Evolutionary conservation across 2,888 invertebrate species (phyloP), one percentile per base, ranked within the genome.

Genomic region (Calephelis perditalis): DNA sequence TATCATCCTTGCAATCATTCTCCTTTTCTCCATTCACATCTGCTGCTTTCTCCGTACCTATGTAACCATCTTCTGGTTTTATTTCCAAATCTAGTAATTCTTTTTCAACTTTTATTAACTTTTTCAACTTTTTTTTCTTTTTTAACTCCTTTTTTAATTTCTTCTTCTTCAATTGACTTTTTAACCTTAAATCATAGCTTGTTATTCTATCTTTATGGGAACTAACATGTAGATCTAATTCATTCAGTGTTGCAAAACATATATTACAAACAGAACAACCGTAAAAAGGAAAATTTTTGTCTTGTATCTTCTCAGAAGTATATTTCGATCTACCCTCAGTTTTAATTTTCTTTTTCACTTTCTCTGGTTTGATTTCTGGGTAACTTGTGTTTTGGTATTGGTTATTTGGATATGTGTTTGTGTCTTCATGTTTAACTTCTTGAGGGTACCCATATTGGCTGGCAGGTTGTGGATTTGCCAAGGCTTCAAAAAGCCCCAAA

Each of bases 61-160:
- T 88, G 46, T 85, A 88, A 0, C 88, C 88, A 0, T 87, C 88
- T 70, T 88, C 88, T 0, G 88, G 87, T 64, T 88, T 88, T 0
- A 87, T 86, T 61, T 89, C 89, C 1, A 85, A 47, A 0, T 79
- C 79, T 0, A 66, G 7, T 0, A 64, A 54, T 0, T 66, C 58
- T 4, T 73, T 71, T 0, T 70, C 71, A 15, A 75, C 70, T 47
- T 81, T 81, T 0, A 66, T 61, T 47, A 58, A 55, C 45, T 78
- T 73, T 44, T 81, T 81, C 0, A 75, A 54, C 49, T 82, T 85
- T 58, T 82, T 82, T 15, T 73, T 62, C 43, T 75, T 78, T 44
- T 79, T 85, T 65, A 77, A 73, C 60, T 84, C 81, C 43, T 82
- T 87, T 52, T 79, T 82, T 3, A 82, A 64, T 37, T 77, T 74